Base-by-base conservation (phyloP, 1,140 invertebrate genomes). In the Achatina immaculata region DNA sequence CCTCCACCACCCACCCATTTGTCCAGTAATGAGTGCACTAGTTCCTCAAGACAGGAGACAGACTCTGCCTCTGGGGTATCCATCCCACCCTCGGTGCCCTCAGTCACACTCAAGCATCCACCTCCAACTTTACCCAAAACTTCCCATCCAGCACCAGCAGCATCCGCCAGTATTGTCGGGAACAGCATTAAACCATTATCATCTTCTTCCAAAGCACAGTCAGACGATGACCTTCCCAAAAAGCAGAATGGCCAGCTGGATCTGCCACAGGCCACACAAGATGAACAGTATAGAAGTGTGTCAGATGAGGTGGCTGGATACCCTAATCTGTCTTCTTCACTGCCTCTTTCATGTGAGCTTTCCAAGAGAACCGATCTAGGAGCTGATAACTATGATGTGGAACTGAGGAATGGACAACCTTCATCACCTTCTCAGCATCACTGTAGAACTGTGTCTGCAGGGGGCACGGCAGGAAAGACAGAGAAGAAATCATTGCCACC, bases 401-500 rank as follows among this genome's bases (percentile, higher is more conserved):
- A 82, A 21, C 42, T 48, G 11, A 73, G 83, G 48, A 78, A 80
- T 43, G 76, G 82, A 40, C 80, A 74, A 31, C 19, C 81, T 68
- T 74, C 82, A 71, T 34, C 68, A 42, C n/a, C 66, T 19, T 73
- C 76, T 55, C 82, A 75, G 79, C 78, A 83, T 21, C 78, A 80
- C 51, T 55, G 83, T 80, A 69, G 81, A 43, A 80, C 82, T 62
- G 80, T 81, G 48, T 83, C 83, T 34, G 80, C 82, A 58, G 82
- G 76, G 7, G 80, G 81, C 65, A 43, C 62, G 48, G 77, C 42
- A 58, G 45, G 78, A 58, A 82, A 85, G 48, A 72, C 38, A 55
- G 79, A 72, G 40, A 84, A 83, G 68, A 85, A 85, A 82, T 66
- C 75, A 28, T 66, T 80, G 6, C 88, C 88, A 21, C 88, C 88